These are phyloP conservation scores for Vanessa cardui DNA, from an alignment of 2,888 invertebrate species.

Conservation along the genomic window DNA sequence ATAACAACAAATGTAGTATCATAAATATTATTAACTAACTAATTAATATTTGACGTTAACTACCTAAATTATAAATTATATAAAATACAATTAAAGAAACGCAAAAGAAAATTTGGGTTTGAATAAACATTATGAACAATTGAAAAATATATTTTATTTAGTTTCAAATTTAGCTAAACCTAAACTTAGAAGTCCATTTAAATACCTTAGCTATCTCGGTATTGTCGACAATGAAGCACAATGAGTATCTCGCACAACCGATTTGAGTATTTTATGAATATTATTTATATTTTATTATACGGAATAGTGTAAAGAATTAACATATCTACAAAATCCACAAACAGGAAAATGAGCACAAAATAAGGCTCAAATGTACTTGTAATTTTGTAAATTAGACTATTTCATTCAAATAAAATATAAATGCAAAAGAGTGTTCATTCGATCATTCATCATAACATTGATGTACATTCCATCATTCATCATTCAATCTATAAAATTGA, in stretches of 20 bases:
- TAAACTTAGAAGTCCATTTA: not conserved
- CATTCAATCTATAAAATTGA: no score
- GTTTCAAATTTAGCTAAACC: no score
- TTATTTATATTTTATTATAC: constrained; percentile 25
- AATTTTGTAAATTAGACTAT: constrained; percentile 58
- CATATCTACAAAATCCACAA: constrained; percentile 71
- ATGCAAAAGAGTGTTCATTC: not conserved
- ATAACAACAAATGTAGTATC: constrained; percentile 2
- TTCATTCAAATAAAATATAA: constrained; percentile 53
- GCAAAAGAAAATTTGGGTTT: not conserved
- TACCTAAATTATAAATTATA: constrained; percentile 7
- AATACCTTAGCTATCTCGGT: not conserved
- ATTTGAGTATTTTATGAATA: constrained; percentile 18
- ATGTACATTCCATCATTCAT: no score
- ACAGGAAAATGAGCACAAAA: constrained; percentile 68
- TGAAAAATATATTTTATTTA: no score
- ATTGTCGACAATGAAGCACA: constrained; percentile 6
- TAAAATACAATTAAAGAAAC: not conserved
- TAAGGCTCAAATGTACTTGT: constrained; percentile 65
- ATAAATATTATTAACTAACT: not conserved
- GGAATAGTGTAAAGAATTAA: constrained; percentile 70
- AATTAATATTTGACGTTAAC: not conserved
- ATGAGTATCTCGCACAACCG: constrained; percentile 20
- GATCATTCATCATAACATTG: no score
- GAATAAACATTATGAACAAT: not conserved